These are phyloP conservation scores for Netelia inedita DNA, from an alignment of 2,888 invertebrate genomes.

Conservation along the genomic window DNA sequence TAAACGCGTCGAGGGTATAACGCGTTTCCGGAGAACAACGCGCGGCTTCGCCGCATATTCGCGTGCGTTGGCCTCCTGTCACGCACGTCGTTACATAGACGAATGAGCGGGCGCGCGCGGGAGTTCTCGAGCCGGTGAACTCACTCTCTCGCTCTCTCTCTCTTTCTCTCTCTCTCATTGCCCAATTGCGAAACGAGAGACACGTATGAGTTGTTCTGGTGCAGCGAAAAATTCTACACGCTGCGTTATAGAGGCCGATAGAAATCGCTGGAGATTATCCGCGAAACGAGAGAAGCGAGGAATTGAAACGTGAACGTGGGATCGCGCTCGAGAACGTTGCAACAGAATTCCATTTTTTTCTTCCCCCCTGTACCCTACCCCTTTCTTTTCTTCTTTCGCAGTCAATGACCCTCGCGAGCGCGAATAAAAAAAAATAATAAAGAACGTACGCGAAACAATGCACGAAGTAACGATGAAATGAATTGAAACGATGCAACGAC, in stretches of 20 bases:
- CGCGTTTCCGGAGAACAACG: constrained; percentile 60
- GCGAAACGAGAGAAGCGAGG: constrained; percentile 53
- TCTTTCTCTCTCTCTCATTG: constrained; percentile 44
- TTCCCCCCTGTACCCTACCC: not conserved
- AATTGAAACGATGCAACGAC: constrained; percentile 15
- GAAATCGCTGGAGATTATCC: constrained; percentile 63
- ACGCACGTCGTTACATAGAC: constrained; percentile 63
- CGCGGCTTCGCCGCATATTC: constrained; percentile 43
- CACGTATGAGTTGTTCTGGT: constrained; percentile 38
- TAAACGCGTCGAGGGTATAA: constrained; percentile 54
- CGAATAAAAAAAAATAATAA: constrained; percentile 22
- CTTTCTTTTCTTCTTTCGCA: constrained; percentile 21
- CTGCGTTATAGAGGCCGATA: constrained; percentile 50
- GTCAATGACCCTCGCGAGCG: constrained; percentile 57
- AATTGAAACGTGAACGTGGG: constrained; percentile 66
- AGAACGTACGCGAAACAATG: constrained; percentile 12
- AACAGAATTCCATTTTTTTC: constrained; percentile 32
- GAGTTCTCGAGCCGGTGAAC: constrained; percentile 56
- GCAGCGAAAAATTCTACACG: constrained; percentile 42
- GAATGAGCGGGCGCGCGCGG: constrained; percentile 24
- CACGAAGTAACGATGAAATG: constrained; percentile 19
- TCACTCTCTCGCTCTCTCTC: constrained; percentile 26
- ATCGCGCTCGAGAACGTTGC: constrained; percentile 52
- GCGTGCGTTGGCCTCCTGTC: constrained; percentile 62
- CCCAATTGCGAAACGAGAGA: constrained; percentile 65